Evolutionary conservation across 1,140 invertebrate species (phyloP).

Genomic region (Drosophila aff.): DNA sequence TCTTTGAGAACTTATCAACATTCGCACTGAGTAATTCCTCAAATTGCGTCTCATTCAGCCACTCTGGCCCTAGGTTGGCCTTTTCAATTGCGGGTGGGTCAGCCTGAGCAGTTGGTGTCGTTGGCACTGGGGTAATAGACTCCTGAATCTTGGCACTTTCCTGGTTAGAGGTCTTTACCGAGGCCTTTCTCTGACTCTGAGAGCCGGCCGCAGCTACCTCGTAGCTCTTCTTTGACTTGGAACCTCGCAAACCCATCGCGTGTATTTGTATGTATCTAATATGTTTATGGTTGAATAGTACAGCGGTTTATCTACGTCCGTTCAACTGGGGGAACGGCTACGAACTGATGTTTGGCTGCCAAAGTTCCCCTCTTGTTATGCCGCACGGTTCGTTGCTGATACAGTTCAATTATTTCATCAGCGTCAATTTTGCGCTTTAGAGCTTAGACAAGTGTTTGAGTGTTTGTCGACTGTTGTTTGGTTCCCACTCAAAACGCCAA

Average conservation of each 20-base stretch:
- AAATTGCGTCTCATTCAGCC: conserved; percentile 85
- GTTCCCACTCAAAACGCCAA: background rate
- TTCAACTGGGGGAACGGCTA: conserved; percentile 16
- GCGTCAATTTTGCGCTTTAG: conserved; percentile 10
- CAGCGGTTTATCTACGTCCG: conserved; percentile 20
- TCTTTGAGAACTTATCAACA: conserved; percentile 72
- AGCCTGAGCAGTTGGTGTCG: background rate
- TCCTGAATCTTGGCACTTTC: background rate
- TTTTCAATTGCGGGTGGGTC: conserved; percentile 13
- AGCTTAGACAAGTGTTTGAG: conserved; percentile 19
- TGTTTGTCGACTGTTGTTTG: background rate
- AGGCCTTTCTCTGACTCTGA: conserved; percentile 1
- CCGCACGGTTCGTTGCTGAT: conserved; percentile 15
- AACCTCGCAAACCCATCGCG: conserved; percentile 35
- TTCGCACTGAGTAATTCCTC: conserved; percentile 79
- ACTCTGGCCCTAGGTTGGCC: conserved; percentile 63
- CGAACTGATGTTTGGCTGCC: conserved; percentile 33
- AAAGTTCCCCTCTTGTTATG: conserved; percentile 23
- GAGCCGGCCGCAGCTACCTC: conserved; percentile 17
- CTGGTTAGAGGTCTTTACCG: background rate
- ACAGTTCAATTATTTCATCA: conserved; percentile 50
- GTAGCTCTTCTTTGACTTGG: conserved; percentile 46
- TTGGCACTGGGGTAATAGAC: background rate
- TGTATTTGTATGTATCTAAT: background rate
- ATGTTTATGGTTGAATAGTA: background rate